These are phyloP conservation scores for Lithophane ornitopus DNA, from an alignment of 2,888 invertebrate species.

Conservation along the genomic window DNA sequence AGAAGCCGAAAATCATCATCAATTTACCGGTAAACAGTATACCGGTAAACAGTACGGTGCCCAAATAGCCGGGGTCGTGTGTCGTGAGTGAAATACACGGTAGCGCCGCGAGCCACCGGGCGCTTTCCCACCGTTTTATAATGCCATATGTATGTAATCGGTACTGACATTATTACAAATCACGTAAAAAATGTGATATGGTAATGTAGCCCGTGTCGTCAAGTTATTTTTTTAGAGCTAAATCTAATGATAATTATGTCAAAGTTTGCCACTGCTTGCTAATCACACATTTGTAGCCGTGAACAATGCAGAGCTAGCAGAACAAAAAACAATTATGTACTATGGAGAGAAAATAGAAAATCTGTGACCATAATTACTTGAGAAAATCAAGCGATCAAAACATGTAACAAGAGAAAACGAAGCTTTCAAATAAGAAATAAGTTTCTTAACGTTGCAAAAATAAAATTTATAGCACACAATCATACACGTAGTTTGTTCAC, in stretches of 20 bases:
- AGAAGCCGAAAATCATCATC: slow-evolving; percentile 88
- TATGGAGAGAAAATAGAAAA: slow-evolving; percentile 27
- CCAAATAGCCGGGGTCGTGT: slow-evolving; percentile 83
- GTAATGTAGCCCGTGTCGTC: background rate
- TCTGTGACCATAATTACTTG: background rate
- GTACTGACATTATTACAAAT: slow-evolving; percentile 54
- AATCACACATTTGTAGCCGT: background rate
- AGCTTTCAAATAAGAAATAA: slow-evolving; percentile 29
- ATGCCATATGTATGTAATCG: slow-evolving; percentile 58
- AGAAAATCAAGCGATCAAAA: background rate
- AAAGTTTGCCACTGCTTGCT: background rate
- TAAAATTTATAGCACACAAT: slow-evolving; percentile 41
- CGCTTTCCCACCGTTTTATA: slow-evolving; percentile 84
- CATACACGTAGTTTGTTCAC: slow-evolving; percentile 52
- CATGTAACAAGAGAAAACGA: slow-evolving; percentile 27
- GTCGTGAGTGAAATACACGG: slow-evolving; percentile 88
- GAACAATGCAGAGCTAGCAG: background rate
- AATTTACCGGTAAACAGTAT: slow-evolving; percentile 84
- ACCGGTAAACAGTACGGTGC: slow-evolving; percentile 82
- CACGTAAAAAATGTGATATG: slow-evolving; percentile 16
- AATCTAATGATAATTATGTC: slow-evolving; percentile 2
- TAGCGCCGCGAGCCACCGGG: slow-evolving; percentile 87
- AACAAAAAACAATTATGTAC: background rate
- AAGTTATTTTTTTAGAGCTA: background rate
- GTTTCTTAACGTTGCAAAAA: slow-evolving; percentile 18